Evolutionary conservation across 1,140 invertebrate genomes (phyloP).

Genomic region (Zaprionus gabonicus): DNA sequence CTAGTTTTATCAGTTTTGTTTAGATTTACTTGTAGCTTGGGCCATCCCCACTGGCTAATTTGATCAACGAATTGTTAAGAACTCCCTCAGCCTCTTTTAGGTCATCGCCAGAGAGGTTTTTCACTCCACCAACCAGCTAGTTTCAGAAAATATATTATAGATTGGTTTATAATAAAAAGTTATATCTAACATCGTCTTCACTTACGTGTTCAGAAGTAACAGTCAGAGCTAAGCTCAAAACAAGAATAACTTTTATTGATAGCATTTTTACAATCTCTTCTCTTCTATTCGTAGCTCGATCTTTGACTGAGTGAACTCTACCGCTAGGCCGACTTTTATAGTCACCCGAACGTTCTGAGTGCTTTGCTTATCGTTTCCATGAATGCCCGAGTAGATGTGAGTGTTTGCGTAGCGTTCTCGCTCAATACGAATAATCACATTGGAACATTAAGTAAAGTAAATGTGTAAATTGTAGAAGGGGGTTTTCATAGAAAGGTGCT

Average conservation of each 20-base stretch:
- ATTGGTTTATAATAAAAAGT: neutral
- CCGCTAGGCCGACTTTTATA: constrained; percentile 30
- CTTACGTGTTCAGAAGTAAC: neutral
- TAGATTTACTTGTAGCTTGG: constrained; percentile 48
- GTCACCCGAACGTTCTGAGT: neutral
- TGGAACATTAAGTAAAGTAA: neutral
- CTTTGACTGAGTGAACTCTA: constrained; percentile 15
- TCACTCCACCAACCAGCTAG: neutral
- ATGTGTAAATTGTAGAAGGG: neutral
- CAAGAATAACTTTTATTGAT: constrained; percentile 30
- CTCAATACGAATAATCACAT: neutral
- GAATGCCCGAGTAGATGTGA: neutral
- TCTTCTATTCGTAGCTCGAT: neutral
- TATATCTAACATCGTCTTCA: neutral
- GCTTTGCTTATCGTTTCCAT: neutral
- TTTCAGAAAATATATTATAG: neutral
- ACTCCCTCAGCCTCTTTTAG: constrained; percentile 35
- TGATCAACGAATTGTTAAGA: constrained; percentile 31
- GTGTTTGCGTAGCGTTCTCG: neutral
- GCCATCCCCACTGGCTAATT: constrained; percentile 53
- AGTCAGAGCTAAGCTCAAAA: constrained; percentile 24
- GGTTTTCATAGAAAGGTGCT: neutral
- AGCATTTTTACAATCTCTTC: constrained; percentile 26
- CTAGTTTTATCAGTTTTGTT: neutral
- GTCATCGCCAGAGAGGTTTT: constrained; percentile 30